Base-by-base conservation (phyloP, 2,113 vertebrate genomes). In the Amphiprion percula region DNA sequence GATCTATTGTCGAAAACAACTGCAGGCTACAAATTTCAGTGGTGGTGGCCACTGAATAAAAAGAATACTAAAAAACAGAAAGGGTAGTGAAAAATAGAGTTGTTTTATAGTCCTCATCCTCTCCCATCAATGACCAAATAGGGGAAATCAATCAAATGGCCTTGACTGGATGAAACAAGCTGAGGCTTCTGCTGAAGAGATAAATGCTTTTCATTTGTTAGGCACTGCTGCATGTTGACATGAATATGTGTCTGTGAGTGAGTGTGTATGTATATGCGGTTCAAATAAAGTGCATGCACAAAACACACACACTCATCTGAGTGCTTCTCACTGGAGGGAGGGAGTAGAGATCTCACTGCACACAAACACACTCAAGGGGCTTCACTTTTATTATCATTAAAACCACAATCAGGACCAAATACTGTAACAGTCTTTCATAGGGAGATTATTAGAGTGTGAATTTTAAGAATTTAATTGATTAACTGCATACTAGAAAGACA, bases 181-280 rank as follows among this genome's bases (percentile, higher is more conserved):
- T 16, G 30, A 49, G 12, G 37, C 58, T 67, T 66, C 70, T 63
- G 54, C 46, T 30, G 10, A 30, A 70, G 52, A 72, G 63, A 85
- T 63, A 24, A 55, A 79, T 79, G 30, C 10, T 67, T 69, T 78
- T 70, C 68, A 77, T 87, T 81, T 85, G 64, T 77, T 54, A 41
- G 19, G 54, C 39, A 61, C 23, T 21, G 23, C 46, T 78, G 60
- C 26, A 64, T 55, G 16, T 55, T 53, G 19, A 62, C 30, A 56
- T 59, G 28, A 56, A 56, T 61, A 11, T 58, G 24, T 56, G 21
- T 49, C 19, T 24, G 17, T 55, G 15, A 44, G 14, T 21, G 69
- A 33, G 26, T 62, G 28, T 53, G 3, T 68, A 50, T n/a, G 19
- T 50, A n/a, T 39, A 30, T 59, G 23, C 21, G 54, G 23, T 72